phyloP scores from a whole-genome alignment of 2,888 invertebrate species.

The Sminthurides aquaticus region DNA sequence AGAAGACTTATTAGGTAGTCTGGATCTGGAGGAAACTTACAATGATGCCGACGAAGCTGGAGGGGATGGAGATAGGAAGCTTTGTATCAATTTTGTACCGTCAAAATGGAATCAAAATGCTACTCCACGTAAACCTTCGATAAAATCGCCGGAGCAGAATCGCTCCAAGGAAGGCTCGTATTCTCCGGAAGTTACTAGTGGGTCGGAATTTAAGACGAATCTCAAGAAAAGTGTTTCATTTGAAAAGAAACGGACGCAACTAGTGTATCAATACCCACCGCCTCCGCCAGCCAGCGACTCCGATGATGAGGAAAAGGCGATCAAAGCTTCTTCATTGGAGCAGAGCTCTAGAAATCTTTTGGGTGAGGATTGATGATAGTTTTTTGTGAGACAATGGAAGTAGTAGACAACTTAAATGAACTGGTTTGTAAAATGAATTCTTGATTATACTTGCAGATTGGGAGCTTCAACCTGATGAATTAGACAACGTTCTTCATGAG shows the following conservation, averaged over 20 bases:
- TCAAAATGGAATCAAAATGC: constrained; percentile 42
- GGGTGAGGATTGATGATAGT: constrained; percentile 16
- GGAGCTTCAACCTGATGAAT: constrained; percentile 41
- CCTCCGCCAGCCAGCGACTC: constrained; percentile 30
- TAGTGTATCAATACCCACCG: constrained; percentile 40
- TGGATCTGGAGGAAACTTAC: constrained; percentile 7
- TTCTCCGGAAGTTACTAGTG: not conserved
- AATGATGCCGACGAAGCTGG: not conserved
- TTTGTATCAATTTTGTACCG: constrained; percentile 33
- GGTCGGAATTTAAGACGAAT: constrained; percentile 15
- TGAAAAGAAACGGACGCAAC: constrained; percentile 38
- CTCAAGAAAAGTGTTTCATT: constrained; percentile 42
- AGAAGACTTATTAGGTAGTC: not conserved
- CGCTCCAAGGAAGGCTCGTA: not conserved
- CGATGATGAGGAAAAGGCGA: constrained; percentile 30
- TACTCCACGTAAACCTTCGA: constrained; percentile 36
- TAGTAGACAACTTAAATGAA: too few species aligned
- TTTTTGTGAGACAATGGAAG: too few species aligned
- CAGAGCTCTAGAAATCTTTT: not conserved
- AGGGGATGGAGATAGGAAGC: not conserved
- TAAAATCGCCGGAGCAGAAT: constrained; percentile 39
- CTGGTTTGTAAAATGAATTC: constrained; percentile 4
- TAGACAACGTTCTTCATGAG: constrained; percentile 36
- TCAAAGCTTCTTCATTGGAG: not conserved
- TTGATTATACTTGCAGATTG: too few species aligned